Conservation (phyloP, 2,888 invertebrate species). For the Lymantria monacha region DNA sequence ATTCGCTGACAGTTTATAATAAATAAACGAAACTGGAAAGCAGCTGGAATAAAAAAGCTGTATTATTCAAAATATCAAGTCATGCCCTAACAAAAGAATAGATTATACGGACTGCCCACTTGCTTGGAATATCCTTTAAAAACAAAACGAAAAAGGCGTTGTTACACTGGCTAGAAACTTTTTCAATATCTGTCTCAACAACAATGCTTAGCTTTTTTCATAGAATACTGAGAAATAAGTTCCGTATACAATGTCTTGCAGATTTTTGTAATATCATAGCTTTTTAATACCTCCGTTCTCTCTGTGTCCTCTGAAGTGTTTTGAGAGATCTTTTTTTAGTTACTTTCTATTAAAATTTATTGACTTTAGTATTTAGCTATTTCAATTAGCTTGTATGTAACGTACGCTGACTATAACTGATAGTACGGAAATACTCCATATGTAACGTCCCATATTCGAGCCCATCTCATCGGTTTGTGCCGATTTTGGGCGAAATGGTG, state of each 20-base stretch:
- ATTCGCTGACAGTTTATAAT: conserved; percentile 35
- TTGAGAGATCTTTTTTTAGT: too few species aligned
- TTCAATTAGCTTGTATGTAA: conserved; percentile 40
- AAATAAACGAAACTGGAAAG: conserved; percentile 49
- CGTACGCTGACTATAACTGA: conserved; percentile 63
- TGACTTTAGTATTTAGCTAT: background rate
- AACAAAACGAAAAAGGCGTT: conserved; percentile 60
- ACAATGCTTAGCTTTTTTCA: conserved; percentile 60
- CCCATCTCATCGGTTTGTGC: conserved; percentile 59
- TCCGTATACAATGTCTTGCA: conserved; percentile 57
- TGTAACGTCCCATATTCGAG: conserved; percentile 74
- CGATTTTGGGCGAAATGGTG: conserved; percentile 61
- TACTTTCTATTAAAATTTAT: too few species aligned
- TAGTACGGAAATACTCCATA: conserved; percentile 75
- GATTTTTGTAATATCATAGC: conserved; percentile 40
- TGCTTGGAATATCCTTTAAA: conserved; percentile 61
- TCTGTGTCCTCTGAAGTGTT: too few species aligned
- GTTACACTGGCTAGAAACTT: conserved; percentile 59
- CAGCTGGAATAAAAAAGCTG: conserved; percentile 38
- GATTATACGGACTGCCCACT: conserved; percentile 54
- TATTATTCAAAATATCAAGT: conserved; percentile 45
- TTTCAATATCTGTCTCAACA: conserved; percentile 65
- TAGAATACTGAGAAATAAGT: conserved; percentile 48
- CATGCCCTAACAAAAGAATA: conserved; percentile 50
- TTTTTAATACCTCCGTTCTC: too few species aligned